These are phyloP conservation scores for Macrobrachium rosenbergii DNA, from an alignment of 1,140 invertebrate species.

Conservation along the genomic window DNA sequence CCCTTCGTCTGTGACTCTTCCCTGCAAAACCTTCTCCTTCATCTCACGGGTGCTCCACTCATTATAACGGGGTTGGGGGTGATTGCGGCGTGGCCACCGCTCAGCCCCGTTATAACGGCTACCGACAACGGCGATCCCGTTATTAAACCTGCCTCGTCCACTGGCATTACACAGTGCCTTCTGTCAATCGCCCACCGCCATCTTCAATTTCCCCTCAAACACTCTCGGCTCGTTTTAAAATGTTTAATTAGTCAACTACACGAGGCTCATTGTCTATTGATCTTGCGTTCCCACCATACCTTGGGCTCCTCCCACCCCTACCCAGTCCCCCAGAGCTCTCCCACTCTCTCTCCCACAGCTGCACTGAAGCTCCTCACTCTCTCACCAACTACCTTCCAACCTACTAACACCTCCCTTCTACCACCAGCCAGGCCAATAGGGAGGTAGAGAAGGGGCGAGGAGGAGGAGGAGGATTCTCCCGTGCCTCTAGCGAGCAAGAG, in stretches of 20 bases:
- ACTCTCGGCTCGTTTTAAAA: no score
- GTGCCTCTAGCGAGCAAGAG: no score
- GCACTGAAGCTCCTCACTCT: not conserved
- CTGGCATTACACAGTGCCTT: not conserved
- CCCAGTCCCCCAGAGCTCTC: not conserved
- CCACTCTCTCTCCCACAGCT: not conserved
- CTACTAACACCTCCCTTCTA: not conserved
- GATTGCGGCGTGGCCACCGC: conserved; percentile 16
- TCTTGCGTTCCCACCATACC: conserved; percentile 26
- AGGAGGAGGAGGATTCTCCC: not conserved
- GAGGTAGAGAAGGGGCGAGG: not conserved
- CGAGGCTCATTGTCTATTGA: conserved; percentile 48
- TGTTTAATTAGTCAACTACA: conserved; percentile 14
- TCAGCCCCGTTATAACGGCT: conserved; percentile 34
- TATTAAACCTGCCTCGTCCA: conserved; percentile 27
- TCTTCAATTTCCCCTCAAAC: no score
- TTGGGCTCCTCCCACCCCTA: not conserved
- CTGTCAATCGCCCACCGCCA: no score
- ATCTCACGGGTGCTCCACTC: no score
- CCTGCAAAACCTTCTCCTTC: no score
- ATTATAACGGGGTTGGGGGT: conserved; percentile 40
- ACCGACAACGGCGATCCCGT: not conserved
- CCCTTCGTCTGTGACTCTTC: no score
- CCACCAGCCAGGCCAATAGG: not conserved
- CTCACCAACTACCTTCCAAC: not conserved